Evolutionary conservation across 2,797 vertebrate species (phyloP), one percentile per base, ranked within the genome.

Genomic region (Eleutherodactylus coqui): DNA sequence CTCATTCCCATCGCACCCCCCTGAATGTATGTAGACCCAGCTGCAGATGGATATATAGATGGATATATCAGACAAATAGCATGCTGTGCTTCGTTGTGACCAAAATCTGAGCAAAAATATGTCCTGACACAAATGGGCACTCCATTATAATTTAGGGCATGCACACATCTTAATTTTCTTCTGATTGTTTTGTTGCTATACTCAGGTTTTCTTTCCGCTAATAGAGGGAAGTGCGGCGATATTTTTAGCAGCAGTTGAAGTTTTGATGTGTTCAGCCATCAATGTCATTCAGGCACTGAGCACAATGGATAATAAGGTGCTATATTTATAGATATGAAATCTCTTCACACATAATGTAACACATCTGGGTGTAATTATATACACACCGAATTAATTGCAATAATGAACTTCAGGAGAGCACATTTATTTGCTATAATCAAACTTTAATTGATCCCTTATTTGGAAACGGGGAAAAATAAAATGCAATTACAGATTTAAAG

Each of bases 271-370:
- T 9, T 73, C 70, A 80, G 60, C 27, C 41, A 49, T 80, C 78
- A 64, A 64, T 80, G 78, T 80, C 78, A 80, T 47, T 16, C 38
- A 67, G 17, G 58, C 55, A 67, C 19, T 67, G 34, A 41, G 47
- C 49, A 43, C 78, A 80, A 64, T 67, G 29, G 19, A 67, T 80
- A 80, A 67, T 80, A 47, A 47, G 17, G 78, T 47, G 58, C 43
- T 80, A 41, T 67, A 67, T 67, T 80, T 80, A 80, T 80, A 80
- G 78, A 47, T 34, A 34, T 41, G 14, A 19, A 79, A 80, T 47
- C 78, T 62, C 60, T 47, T 43, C 60, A 32, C 38, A 47, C 78
- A 32, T 80, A 47, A 47, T 64, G 58, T 80, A 62, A 80, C 78
- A 62, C 78, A 79, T 79, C 58, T 79, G 55, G 3, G 9, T 41